These are phyloP conservation scores for Mimas tiliae DNA, from an alignment of 2,888 invertebrate species.

Conservation along the genomic window DNA sequence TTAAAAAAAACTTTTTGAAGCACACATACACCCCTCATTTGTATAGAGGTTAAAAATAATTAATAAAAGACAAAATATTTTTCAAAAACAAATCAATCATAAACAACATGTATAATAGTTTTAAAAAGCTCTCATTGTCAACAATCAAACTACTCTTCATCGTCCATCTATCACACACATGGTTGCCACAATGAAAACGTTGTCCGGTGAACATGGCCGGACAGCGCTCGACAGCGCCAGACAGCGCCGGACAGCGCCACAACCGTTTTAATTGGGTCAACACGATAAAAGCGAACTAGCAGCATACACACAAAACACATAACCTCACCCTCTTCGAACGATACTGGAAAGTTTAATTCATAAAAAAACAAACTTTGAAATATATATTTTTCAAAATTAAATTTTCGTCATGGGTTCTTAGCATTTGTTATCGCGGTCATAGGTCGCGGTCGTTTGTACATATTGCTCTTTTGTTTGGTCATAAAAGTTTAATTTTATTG, in stretches of 20 bases:
- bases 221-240: neutral
- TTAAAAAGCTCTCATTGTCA: conserved; percentile 21
- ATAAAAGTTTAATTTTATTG: no score
- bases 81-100: neutral
- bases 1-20: no score
- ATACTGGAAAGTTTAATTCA: neutral
- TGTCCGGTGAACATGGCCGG: neutral
- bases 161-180: conserved; percentile 22
- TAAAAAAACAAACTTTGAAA: neutral
- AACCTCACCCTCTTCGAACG: conserved; percentile 14
- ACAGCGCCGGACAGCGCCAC: neutral
- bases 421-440: no score
- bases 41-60: no score
- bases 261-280: conserved; percentile 36
- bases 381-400: neutral
- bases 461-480: no score
- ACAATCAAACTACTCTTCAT: conserved; percentile 14
- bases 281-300: conserved; percentile 33
- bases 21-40: no score
- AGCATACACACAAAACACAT: conserved; percentile 37
- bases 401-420: neutral
- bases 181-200: conserved; percentile 17
- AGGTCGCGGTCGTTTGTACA: no score
- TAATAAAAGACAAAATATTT: no score
- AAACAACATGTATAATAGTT: neutral